phyloP scores from a whole-genome alignment of 2,113 vertebrate genomes.

The Opisthocomus hoazin region DNA sequence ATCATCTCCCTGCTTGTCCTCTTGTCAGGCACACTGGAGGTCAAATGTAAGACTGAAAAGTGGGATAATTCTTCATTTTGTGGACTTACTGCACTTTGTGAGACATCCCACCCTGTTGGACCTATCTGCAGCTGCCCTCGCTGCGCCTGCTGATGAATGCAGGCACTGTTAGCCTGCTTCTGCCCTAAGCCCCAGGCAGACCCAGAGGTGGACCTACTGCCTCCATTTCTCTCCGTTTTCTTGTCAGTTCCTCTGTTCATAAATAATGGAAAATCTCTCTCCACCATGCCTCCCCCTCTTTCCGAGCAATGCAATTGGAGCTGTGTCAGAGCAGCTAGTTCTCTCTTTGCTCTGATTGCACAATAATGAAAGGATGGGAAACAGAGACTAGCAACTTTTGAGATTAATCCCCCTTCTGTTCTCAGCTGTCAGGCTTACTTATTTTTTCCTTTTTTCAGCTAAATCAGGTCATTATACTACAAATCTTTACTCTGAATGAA shows the following conservation, averaged over 20 bases:
- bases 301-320: constrained; percentile 70
- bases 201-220: not conserved
- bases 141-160: not conserved
- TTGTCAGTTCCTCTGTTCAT: constrained; percentile 39
- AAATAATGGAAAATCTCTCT: constrained; percentile 71
- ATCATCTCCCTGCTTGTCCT: not conserved
- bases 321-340: constrained; percentile 59
- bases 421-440: constrained; percentile 73
- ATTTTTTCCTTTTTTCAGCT: constrained; percentile 65
- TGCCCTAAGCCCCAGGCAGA: constrained; percentile 36
- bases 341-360: constrained; percentile 62
- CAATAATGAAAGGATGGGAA: constrained; percentile 69
- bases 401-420: constrained; percentile 76
- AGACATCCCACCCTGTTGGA: constrained; percentile 28
- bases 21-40: not conserved
- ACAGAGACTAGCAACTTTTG: constrained; percentile 70
- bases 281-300: constrained; percentile 48
- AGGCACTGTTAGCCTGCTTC: not conserved
- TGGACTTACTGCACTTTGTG: not conserved
- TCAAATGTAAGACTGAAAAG: constrained; percentile 35
- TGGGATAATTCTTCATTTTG: not conserved
- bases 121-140: not conserved
- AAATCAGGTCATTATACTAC: constrained; percentile 75
- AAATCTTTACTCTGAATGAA: constrained; percentile 73
- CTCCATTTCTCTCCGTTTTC: constrained; percentile 45